Base-by-base conservation (phyloP, 1,140 invertebrate species). In the Drosophila guanche region DNA sequence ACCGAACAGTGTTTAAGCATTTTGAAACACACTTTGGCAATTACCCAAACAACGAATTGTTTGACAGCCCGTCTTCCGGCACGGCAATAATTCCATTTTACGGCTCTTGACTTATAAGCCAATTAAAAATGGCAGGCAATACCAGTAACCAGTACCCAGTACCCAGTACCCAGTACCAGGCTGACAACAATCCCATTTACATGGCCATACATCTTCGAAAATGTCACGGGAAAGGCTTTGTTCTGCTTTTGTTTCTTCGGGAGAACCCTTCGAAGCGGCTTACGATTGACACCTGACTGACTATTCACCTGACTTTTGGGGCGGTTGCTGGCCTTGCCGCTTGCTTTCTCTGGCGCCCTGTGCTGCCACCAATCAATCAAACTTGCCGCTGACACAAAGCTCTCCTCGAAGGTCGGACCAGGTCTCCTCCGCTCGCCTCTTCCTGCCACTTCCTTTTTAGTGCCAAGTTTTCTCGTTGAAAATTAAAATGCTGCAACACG, bases 201-300 rank as follows among this genome's bases (percentile, higher is more conserved):
- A 47, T 55, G 16, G 45, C 42, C 61, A 20, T 68, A 56, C 65
- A 69, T 69, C 50, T 68, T 48, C 16, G 43, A 20, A 7, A 56
- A 42, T 68, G 65, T 55, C 37, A 45, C 33, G 43, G 4, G 27
- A 65, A 65, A 63, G 59, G 25, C 48, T 47, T 23, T 23, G 12
- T 61, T 43, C 20, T n/a, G 41, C 25, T 47, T 46, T 60, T 37
- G 60, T 45, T 46, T 46, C n/a, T 37, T 37, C 7, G 0, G 29
- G 33, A 43, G 33, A 37, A 37, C 33, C 10, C 33, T 37, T 37
- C 42, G 42, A 20, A 14, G n/a, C 42, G 42, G 53, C 67, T 70
- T 58, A 70, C 67, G 67, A 69, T 69, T 70, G 67, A 70, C 67
- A 70, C 67, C 65, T 70, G 67, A 69, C 65, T 70, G 67, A 69